Conservation (phyloP, 2,113 vertebrate genomes). For the Bubo bubo region DNA sequence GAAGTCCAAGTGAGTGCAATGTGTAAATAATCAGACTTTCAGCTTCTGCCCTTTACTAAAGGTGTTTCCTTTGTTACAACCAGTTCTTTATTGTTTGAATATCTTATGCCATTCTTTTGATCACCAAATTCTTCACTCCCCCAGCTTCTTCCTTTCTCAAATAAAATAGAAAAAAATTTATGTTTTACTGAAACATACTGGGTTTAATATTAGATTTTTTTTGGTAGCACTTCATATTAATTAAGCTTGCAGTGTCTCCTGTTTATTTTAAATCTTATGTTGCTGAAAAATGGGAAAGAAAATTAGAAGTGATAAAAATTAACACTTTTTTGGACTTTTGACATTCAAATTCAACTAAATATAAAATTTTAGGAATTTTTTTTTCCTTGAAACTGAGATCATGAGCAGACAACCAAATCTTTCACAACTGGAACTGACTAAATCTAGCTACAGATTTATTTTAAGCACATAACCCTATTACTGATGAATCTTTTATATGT, state of each 20-base stretch:
- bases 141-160: background rate
- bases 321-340: background rate
- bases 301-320: background rate
- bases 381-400: background rate
- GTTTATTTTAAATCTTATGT: background rate
- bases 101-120: background rate
- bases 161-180: background rate
- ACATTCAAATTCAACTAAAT: background rate
- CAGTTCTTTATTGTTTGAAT: background rate
- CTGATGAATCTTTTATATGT: constrained; percentile 30
- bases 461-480: background rate
- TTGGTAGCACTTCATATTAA: background rate
- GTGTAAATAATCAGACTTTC: constrained; percentile 22
- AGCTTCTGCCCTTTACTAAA: background rate
- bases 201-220: background rate
- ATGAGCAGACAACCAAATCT: background rate
- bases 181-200: background rate
- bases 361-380: background rate
- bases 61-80: background rate
- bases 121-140: background rate
- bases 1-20: background rate
- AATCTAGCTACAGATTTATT: constrained; percentile 10
- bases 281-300: background rate
- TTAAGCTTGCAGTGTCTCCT: background rate
- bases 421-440: background rate